Evolutionary conservation across 1,140 invertebrate species (phyloP).

Genomic region (Batillaria attramentaria): DNA sequence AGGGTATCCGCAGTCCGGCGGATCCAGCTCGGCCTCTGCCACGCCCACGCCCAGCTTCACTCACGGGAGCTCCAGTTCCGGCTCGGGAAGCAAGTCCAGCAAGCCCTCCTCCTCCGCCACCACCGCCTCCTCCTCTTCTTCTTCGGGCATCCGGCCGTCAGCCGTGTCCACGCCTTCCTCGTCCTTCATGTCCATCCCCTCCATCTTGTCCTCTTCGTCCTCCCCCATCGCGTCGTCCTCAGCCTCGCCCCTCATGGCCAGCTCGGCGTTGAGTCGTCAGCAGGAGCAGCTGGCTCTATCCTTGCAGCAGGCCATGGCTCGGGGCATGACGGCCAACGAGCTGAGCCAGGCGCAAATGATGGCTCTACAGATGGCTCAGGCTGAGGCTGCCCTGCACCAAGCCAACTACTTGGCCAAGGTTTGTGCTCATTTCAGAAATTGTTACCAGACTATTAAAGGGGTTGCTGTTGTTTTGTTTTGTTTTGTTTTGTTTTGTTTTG

Average conservation of each 20-base stretch:
- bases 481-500: too few species aligned
- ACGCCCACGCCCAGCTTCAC: neutral
- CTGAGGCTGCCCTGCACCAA: slow-evolving; percentile 25
- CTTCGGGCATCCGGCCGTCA: neutral
- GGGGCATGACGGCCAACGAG: slow-evolving; percentile 16
- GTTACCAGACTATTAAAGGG: too few species aligned
- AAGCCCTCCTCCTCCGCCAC: neutral
- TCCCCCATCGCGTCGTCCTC: neutral
- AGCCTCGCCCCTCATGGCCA: slow-evolving; percentile 3
- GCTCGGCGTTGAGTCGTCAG: slow-evolving; percentile 15
- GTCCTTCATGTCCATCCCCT: slow-evolving; percentile 3
- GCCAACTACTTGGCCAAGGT: slow-evolving; percentile 26
- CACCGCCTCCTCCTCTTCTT: neutral
- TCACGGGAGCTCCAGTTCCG: neutral
- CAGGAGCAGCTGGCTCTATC: slow-evolving; percentile 31
- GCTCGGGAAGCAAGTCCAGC: slow-evolving; percentile 14
- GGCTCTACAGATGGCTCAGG: slow-evolving; percentile 28
- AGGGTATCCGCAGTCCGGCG: neutral
- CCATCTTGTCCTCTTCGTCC: slow-evolving; percentile 4
- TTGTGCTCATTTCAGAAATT: slow-evolving; percentile 11
- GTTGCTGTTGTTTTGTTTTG: too few species aligned
- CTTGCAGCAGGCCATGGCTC: slow-evolving; percentile 22
- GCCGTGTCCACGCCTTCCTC: slow-evolving; percentile 10
- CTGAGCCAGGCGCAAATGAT: slow-evolving; percentile 26
- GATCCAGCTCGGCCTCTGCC: neutral